Evolutionary conservation across 2,888 invertebrate species (phyloP).

Genomic region (Apamea epomidion): DNA sequence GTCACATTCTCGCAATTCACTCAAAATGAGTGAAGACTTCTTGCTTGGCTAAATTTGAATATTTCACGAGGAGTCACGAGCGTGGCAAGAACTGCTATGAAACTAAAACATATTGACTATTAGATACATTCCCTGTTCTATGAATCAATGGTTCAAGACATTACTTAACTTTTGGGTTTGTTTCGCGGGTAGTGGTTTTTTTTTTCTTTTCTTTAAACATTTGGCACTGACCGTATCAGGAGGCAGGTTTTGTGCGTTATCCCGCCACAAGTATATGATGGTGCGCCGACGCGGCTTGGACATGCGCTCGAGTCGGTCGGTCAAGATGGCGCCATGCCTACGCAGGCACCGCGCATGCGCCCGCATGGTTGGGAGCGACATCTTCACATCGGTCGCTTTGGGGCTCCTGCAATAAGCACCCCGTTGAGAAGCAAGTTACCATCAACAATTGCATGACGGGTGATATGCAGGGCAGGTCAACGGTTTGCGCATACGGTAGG

Average conservation of each 20-base stretch:
- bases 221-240: slow-evolving; percentile 78
- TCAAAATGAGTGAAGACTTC: neutral
- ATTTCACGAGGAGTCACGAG: neutral
- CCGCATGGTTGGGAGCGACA: slow-evolving; percentile 72
- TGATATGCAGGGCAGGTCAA: too few species aligned
- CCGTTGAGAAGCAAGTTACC: slow-evolving; percentile 10
- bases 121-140: neutral
- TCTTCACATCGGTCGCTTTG: slow-evolving; percentile 84
- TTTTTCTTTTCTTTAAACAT: neutral
- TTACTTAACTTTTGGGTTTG: too few species aligned
- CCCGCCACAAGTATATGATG: slow-evolving; percentile 83
- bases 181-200: neutral
- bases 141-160: neutral
- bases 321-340: slow-evolving; percentile 80
- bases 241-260: slow-evolving; percentile 77
- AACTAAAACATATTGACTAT: neutral
- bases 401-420: slow-evolving; percentile 74
- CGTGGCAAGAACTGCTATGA: neutral
- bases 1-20: neutral
- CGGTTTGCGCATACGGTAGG: neutral
- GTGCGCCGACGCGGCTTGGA: slow-evolving; percentile 80
- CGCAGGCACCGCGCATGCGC: slow-evolving; percentile 82
- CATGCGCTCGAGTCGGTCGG: slow-evolving; percentile 82
- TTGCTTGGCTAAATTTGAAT: neutral
- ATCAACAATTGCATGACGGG: neutral